Percentiles rank a stretch among this genome's conserved stretches.
phyloP scores from a whole-genome alignment of 92 coral and sea anemone genomes.

The Ricordea florida region DNA sequence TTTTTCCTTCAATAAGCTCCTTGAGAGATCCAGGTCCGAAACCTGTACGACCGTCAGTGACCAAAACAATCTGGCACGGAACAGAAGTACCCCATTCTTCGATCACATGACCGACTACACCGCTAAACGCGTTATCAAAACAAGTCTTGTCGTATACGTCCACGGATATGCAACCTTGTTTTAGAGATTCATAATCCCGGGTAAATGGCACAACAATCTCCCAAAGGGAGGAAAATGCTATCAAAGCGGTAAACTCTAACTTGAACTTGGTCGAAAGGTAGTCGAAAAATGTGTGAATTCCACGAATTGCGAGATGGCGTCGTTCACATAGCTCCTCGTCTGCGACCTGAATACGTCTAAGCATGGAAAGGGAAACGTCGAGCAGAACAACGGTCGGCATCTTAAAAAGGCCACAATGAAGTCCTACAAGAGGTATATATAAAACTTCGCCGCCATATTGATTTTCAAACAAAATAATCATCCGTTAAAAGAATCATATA shows the following conservation, averaged over 20 bases:
- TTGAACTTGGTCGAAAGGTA: constrained; percentile 80
- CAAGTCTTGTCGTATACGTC: constrained; percentile 95
- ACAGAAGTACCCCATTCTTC: constrained; percentile 99
- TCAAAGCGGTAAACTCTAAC: constrained; percentile 92
- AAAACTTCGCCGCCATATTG: too few species aligned
- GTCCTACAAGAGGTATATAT: too few species aligned
- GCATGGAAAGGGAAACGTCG: constrained; percentile 98
- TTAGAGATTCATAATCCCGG: constrained; percentile 91
- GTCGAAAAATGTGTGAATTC: constrained; percentile 89
- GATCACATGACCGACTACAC: constrained; percentile 94
- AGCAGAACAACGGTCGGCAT: constrained; percentile 98
- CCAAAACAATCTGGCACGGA: constrained; percentile 89
- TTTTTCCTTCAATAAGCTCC: constrained; percentile 80
- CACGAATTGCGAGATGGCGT: constrained; percentile 92
- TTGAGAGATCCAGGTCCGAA: constrained; percentile 82
- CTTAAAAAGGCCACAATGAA: too few species aligned
- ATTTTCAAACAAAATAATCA: too few species aligned
- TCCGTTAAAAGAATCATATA: too few species aligned
- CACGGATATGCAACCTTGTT: constrained; percentile 97
- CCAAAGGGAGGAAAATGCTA: constrained; percentile 99
- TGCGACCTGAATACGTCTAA: constrained; percentile 71
- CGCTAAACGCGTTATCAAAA: constrained; percentile 93
- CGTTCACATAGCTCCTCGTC: constrained; percentile 84
- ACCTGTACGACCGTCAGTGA: constrained; percentile 93
- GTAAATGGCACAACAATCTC: constrained; percentile 99